phyloP scores from a whole-genome alignment of 2,113 vertebrate species.

The Python bivittatus region DNA sequence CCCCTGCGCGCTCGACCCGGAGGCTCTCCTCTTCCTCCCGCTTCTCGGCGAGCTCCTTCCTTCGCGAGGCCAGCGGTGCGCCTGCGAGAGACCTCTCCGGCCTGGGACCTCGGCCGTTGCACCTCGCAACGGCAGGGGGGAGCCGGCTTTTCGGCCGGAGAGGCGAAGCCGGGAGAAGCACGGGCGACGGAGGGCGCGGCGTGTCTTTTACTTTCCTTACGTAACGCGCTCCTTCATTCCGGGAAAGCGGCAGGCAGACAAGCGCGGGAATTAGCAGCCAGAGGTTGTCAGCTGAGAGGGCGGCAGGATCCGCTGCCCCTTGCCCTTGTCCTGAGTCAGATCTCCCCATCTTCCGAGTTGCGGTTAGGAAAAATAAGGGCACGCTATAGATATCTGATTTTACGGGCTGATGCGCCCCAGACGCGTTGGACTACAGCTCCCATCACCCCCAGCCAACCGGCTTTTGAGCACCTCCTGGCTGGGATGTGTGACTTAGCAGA shows the following conservation, averaged over 20 bases:
- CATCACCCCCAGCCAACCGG: background rate
- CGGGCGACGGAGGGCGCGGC: background rate
- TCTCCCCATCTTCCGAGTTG: background rate
- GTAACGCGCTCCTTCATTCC: background rate
- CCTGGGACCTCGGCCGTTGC: background rate
- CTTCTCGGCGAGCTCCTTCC: background rate
- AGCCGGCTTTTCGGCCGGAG: background rate
- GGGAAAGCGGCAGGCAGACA: background rate
- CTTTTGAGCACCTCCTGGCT: background rate
- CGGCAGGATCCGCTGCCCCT: background rate
- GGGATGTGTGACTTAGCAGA: background rate
- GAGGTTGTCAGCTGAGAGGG: background rate
- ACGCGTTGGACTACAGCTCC: background rate
- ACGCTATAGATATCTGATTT: background rate
- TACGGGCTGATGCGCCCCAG: background rate
- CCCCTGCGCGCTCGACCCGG: conserved; percentile 14
- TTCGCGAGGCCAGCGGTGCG: background rate
- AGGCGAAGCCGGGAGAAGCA: background rate
- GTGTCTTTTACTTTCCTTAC: background rate
- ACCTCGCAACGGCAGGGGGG: background rate
- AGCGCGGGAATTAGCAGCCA: background rate
- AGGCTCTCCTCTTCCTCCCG: background rate
- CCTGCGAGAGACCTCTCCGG: background rate
- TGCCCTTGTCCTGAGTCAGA: background rate
- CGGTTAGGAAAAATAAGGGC: background rate